Base-by-base conservation (phyloP, 2,888 invertebrate genomes). In the Gerris lacustris region DNA sequence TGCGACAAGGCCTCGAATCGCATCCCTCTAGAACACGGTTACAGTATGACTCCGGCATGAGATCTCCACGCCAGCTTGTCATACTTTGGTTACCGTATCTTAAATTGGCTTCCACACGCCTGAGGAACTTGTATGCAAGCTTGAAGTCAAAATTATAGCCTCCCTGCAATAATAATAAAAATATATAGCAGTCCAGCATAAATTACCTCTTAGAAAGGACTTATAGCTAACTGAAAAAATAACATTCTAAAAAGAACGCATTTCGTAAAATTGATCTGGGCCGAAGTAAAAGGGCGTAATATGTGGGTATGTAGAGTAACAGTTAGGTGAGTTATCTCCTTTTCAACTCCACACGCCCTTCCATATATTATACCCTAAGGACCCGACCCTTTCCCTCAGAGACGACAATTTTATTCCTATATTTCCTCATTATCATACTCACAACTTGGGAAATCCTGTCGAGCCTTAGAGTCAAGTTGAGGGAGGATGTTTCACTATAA, bases 81-180 rank as follows among this genome's bases (percentile, higher is more conserved):
- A 87, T 84, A 17, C 86, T 87, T 74, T 87, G 85, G 81, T 90
- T 90, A 67, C 91, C 90, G 81, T 90, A 91, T 77, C 90, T 85
- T 76, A 91, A 84, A 77, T 87, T 85, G 67, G 91, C 90, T 78
- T 91, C 90, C 79, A 87, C 87, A 77, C 87, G 84, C 77, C 86
- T 86, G 79, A 92, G 83, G 82, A 90, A 91, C 84, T 91, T 91
- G 85, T 91, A 92, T 76, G 90, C 88, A 78, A 92, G 83, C 82
- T 89, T 90, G 83, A 92, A 90, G 83, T 90, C 89, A 84, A 91
- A 90, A 83, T 87, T 88, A 84, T 88, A 89, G 76, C 87, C 88
- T 77, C 88, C 88, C 87, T 88, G 83, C 71, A 79, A 70, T 74
- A 77, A 77, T 79, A 15, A 67, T 74, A 77, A 77, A 79, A 18